A percentile compares a stretch with the other conserved stretches of the same genome.
These are phyloP conservation scores for Novumbra hubbsi DNA, from an alignment of 2,797 vertebrate genomes.

Conservation along the genomic window DNA sequence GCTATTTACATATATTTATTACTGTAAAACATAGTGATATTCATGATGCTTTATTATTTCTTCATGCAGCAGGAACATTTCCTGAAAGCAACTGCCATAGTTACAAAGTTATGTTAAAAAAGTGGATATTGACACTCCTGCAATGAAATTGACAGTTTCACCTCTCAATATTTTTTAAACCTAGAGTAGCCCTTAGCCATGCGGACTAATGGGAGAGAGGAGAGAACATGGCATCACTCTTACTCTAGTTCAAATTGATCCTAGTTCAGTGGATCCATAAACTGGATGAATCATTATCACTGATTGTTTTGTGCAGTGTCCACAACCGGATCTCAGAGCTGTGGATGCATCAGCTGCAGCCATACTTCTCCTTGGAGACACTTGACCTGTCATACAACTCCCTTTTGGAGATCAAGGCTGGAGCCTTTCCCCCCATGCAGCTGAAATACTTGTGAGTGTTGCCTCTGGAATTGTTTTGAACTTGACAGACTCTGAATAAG, in stretches of 20 bases:
- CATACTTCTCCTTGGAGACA: constrained; percentile 84
- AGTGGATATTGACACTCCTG: no score
- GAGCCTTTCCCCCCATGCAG: constrained; percentile 90
- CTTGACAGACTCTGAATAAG: background rate
- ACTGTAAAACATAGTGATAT: no score
- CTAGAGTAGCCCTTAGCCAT: no score
- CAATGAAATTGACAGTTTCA: no score
- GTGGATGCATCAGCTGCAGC: constrained; percentile 80
- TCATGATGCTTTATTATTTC: no score
- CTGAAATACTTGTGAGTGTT: constrained; percentile 89
- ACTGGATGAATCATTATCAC: background rate
- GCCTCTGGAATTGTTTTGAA: background rate
- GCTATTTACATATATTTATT: no score
- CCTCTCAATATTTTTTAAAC: no score
- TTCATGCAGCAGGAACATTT: no score
- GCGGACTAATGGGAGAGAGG: no score
- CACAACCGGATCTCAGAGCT: constrained; percentile 90
- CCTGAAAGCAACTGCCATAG: no score
- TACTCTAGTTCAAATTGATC: background rate
- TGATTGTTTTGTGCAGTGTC: constrained; percentile 70
- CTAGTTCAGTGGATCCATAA: background rate
- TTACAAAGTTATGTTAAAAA: no score
- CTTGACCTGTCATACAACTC: constrained; percentile 94
- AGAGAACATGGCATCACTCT: no score
- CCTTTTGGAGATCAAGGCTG: constrained; percentile 86